Percentiles rank a stretch among this genome's conserved stretches.
phyloP scores from a whole-genome alignment of 2,113 vertebrate genomes.

The Oxyruncus cristatus region DNA sequence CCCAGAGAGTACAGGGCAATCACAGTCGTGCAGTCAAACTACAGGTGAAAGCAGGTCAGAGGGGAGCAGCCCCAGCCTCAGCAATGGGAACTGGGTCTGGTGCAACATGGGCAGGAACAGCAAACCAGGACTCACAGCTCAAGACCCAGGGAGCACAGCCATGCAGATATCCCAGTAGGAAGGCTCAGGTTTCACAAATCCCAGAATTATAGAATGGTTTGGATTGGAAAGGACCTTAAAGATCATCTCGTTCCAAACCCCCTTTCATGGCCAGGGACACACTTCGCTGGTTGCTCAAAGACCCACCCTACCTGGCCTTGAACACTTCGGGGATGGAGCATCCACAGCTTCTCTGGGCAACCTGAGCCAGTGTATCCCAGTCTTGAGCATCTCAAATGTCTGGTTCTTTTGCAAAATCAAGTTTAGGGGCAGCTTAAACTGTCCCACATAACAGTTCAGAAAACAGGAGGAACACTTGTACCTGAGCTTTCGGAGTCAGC shows the following conservation, averaged over 20 bases:
- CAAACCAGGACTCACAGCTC: background rate
- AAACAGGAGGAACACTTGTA: background rate
- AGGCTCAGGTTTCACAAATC: background rate
- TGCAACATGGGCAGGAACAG: background rate
- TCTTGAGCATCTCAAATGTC: background rate
- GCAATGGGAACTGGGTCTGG: background rate
- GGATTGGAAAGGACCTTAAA: background rate
- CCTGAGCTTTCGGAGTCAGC: background rate
- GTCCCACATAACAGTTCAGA: background rate
- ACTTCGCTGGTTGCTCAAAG: background rate
- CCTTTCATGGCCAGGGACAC: background rate
- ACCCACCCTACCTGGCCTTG: background rate
- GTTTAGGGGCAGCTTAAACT: background rate
- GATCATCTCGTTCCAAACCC: background rate
- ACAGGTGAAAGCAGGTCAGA: fast-evolving
- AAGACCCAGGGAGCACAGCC: background rate
- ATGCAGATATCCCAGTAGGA: background rate
- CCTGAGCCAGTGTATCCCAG: background rate
- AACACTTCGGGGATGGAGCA: background rate
- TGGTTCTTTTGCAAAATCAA: background rate
- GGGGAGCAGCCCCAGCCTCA: background rate
- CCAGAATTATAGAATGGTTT: background rate
- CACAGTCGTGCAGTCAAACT: background rate
- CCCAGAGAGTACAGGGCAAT: background rate
- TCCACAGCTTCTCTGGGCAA: background rate